These are phyloP conservation scores for Aproaerema taeniolella DNA, from an alignment of 2,888 invertebrate species.

Conservation along the genomic window DNA sequence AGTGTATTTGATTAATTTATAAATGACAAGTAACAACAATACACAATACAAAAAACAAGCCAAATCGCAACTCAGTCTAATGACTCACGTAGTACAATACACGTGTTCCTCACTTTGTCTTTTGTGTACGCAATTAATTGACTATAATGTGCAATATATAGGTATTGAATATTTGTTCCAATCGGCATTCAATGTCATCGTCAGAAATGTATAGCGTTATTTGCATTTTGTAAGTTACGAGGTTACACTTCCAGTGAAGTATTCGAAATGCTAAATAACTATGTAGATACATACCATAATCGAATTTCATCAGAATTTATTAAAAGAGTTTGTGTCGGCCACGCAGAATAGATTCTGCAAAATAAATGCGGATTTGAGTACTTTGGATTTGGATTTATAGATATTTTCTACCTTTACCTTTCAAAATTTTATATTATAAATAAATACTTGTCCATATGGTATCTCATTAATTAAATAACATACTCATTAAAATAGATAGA, in stretches of 20 bases:
- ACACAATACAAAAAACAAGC: slow-evolving; percentile 70
- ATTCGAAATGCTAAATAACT: too few species aligned
- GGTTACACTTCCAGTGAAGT: background rate
- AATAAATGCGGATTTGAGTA: too few species aligned
- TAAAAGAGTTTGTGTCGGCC: slow-evolving; percentile 8
- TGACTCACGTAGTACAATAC: slow-evolving; percentile 73
- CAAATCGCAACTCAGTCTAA: slow-evolving; percentile 56
- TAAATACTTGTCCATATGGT: too few species aligned
- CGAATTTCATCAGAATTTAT: too few species aligned
- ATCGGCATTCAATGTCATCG: slow-evolving; percentile 12
- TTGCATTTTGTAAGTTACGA: slow-evolving; percentile 11
- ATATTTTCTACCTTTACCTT: too few species aligned
- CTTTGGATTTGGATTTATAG: too few species aligned
- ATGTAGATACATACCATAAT: too few species aligned
- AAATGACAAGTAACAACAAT: slow-evolving; percentile 42
- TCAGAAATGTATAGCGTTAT: slow-evolving; percentile 5
- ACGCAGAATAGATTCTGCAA: background rate
- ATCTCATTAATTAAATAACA: too few species aligned
- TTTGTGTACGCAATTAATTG: slow-evolving; percentile 48
- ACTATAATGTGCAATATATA: slow-evolving; percentile 26
- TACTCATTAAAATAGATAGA: too few species aligned
- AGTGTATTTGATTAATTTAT: slow-evolving; percentile 44
- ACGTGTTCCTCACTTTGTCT: slow-evolving; percentile 63
- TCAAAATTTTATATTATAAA: too few species aligned
- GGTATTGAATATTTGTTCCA: slow-evolving; percentile 10